A percentile compares a stretch with the other conserved stretches of the same genome.
Conservation (phyloP, 1,140 invertebrate species). For the Zaprionus nigranus region DNA sequence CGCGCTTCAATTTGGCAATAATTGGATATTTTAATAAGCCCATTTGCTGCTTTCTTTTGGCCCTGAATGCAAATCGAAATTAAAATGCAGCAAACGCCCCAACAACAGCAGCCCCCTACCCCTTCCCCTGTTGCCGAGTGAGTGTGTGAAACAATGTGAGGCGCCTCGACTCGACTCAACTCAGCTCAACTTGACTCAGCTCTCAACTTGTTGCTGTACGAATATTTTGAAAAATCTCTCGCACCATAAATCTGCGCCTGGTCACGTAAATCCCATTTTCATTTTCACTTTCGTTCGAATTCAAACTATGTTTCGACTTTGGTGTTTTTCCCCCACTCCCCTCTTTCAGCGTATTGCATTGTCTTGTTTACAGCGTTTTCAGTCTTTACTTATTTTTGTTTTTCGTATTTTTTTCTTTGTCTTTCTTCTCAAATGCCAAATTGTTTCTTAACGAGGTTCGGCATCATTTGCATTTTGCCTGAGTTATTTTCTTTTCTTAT, state of each 20-base stretch:
- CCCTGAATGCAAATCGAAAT: slow-evolving; percentile 78
- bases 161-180: slow-evolving; percentile 3
- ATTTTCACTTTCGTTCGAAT: slow-evolving; percentile 66
- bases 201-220: slow-evolving; percentile 10
- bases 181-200: not conserved
- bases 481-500: slow-evolving; percentile 13
- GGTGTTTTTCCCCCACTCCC: not conserved
- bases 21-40: slow-evolving; percentile 78
- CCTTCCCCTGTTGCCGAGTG: slow-evolving; percentile 25
- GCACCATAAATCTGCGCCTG: slow-evolving; percentile 54
- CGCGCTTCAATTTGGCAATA: slow-evolving; percentile 75
- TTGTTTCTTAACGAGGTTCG: slow-evolving; percentile 36
- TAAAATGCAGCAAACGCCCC: slow-evolving; percentile 71
- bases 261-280: slow-evolving; percentile 65
- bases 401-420: slow-evolving; percentile 8
- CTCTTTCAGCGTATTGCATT: slow-evolving; percentile 1
- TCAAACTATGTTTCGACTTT: slow-evolving; percentile 35
- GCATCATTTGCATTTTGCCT: slow-evolving; percentile 39
- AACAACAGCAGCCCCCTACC: slow-evolving; percentile 5
- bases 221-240: slow-evolving; percentile 23
- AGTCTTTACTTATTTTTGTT: slow-evolving; percentile 3
- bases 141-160: slow-evolving; percentile 50
- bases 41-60: slow-evolving; percentile 75
- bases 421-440: slow-evolving; percentile 34
- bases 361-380: slow-evolving; percentile 20